phyloP scores from a whole-genome alignment of 2,113 vertebrate species.

The Seriola dumerili region DNA sequence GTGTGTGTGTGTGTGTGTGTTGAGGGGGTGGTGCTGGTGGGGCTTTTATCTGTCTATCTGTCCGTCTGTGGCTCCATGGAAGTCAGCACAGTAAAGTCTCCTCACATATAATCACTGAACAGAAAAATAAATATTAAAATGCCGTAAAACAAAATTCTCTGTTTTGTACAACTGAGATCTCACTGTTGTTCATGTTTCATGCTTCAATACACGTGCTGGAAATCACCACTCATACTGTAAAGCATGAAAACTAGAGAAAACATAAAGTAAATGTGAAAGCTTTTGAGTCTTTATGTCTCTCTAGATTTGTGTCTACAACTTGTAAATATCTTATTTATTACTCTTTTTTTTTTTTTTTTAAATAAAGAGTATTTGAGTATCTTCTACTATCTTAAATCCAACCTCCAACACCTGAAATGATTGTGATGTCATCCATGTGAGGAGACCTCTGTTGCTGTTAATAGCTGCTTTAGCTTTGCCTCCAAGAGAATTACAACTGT shows the following conservation, averaged over 20 bases:
- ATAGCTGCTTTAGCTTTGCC: slow-evolving; percentile 20
- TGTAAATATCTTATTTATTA: too few species aligned
- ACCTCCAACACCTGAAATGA: neutral
- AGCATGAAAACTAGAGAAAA: neutral
- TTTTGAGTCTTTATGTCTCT: too few species aligned
- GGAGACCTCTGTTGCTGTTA: neutral
- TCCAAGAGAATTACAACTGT: slow-evolving; percentile 19
- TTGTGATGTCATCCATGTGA: neutral
- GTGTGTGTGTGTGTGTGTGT: slow-evolving; percentile 32
- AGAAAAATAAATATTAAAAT: neutral
- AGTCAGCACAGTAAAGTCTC: slow-evolving; percentile 25
- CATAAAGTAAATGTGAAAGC: too few species aligned
- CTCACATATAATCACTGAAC: slow-evolving; percentile 33
- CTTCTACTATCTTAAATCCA: slow-evolving; percentile 1
- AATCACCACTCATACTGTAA: neutral
- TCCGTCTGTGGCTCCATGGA: slow-evolving; percentile 12
- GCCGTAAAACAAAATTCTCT: neutral
- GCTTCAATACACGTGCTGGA: neutral
- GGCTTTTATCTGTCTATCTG: slow-evolving; percentile 42
- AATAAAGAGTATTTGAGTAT: neutral
- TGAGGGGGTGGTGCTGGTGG: neutral
- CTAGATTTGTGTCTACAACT: too few species aligned
- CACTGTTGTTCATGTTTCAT: too few species aligned
- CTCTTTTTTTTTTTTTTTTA: too few species aligned
- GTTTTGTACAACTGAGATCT: neutral